Evolutionary conservation across 2,797 vertebrate species (phyloP).

Genomic region (Pangasius krempfi): DNA sequence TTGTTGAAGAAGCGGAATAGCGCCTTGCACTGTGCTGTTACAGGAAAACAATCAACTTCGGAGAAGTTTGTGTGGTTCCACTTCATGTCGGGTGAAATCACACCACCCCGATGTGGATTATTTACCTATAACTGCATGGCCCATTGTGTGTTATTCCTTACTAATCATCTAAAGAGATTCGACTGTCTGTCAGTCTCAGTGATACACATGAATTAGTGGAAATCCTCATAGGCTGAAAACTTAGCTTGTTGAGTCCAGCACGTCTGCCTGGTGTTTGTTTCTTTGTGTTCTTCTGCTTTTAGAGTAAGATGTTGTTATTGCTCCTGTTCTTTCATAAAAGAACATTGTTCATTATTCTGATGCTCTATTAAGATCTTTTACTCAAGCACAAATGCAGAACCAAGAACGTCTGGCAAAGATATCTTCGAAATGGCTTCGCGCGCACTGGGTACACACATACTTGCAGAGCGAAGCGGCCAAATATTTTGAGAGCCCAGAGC

Average conservation of each 20-base stretch:
- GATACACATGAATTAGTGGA: not conserved
- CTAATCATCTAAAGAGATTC: not conserved
- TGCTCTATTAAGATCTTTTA: not conserved
- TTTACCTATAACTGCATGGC: not conserved
- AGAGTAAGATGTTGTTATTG: not conserved
- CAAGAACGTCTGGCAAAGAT: slow-evolving; percentile 10
- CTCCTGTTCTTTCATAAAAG: not conserved
- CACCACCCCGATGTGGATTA: not conserved
- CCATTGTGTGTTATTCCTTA: not conserved
- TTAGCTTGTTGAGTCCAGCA: not conserved
- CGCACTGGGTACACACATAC: slow-evolving; percentile 10
- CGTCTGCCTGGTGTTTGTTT: not conserved
- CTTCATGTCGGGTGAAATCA: not conserved
- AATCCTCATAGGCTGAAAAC: not conserved
- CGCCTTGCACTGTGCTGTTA: not conserved
- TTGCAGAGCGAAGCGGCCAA: slow-evolving; percentile 1
- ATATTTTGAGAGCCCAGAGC: slow-evolving; percentile 16
- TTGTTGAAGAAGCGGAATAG: too few species aligned
- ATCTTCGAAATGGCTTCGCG: not conserved
- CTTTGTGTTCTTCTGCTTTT: not conserved
- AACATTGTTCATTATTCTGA: not conserved
- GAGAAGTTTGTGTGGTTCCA: not conserved
- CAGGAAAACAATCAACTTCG: not conserved
- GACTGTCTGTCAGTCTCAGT: not conserved
- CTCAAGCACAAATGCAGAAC: not conserved